Evolutionary conservation across 2,888 invertebrate species (phyloP).

Genomic region (Linnaemya tessellans): DNA sequence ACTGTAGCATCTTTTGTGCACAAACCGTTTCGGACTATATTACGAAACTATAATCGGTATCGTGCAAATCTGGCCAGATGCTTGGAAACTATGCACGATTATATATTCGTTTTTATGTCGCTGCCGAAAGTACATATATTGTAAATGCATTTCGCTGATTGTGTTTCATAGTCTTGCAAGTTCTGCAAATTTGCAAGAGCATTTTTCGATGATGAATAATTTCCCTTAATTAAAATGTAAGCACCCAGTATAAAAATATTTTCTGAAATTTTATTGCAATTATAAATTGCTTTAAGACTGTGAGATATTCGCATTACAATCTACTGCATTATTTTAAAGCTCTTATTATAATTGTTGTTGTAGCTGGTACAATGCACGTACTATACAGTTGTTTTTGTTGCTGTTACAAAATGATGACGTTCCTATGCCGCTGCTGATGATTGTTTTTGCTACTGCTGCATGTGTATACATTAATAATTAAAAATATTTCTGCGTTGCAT

Average conservation of each 20-base stretch:
- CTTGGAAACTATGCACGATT: too few relatives aligned
- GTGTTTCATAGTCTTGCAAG: too few relatives aligned
- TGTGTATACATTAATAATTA: conserved; percentile 78
- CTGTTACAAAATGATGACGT: conserved; percentile 62
- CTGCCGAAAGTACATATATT: too few relatives aligned
- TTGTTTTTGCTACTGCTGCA: conserved; percentile 56
- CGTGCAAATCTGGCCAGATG: too few relatives aligned
- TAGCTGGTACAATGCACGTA: conserved; percentile 17
- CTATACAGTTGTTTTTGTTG: conserved; percentile 39
- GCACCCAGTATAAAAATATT: neutral
- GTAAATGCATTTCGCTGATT: too few relatives aligned
- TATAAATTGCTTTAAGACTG: conserved; percentile 29
- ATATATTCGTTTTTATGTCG: too few relatives aligned
- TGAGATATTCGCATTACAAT: conserved; percentile 57
- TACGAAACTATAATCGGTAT: too few relatives aligned
- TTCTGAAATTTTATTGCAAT: conserved; percentile 1
- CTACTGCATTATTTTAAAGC: conserved; percentile 68
- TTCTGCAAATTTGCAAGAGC: too few relatives aligned
- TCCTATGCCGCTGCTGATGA: conserved; percentile 52
- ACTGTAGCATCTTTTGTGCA: too few relatives aligned
- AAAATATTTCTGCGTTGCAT: conserved; percentile 77
- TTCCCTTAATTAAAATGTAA: too few relatives aligned
- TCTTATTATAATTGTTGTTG: conserved; percentile 63
- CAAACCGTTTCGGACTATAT: too few relatives aligned
- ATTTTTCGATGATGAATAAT: too few relatives aligned